Base-by-base conservation (phyloP, 2,888 invertebrate genomes). In the Amphimallon solstitiale region DNA sequence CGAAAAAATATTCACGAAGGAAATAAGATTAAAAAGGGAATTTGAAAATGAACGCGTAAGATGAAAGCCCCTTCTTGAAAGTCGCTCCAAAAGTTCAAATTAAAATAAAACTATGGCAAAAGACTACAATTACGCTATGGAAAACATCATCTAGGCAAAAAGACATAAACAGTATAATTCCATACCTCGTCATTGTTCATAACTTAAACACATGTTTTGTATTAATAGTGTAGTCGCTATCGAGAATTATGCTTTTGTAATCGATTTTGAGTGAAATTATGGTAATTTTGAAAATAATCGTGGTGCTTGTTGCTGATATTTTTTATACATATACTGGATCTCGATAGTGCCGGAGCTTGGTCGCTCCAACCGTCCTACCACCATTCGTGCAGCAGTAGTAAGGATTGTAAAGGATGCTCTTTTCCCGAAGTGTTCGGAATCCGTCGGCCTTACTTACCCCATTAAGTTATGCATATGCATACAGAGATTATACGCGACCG, bases 241-340 rank as follows among this genome's bases (percentile, higher is more conserved):
- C 78, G 78, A 76, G 78, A 77, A 70, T 78, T 74, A 76, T 76
- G 74, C 73, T 78, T 72, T 77, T 77, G 77, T 78, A 80, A 81
- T 81, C 80, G 80, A 81, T 80, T 81, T 80, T 73, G 29, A 71
- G 74, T 75, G 70, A 80, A 80, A 81, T 81, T 81, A 81, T 80
- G 80, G 80, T 81, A 80, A 81, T 81, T 79, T 80, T 68, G 72
- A 75, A 74, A 76, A 79, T 79, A 79, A 80, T 80, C 78, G 78
- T 9, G 5, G 2, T 79, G 75, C 74, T 76, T 73, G 76, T 76
- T 78, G 54, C 54, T 19, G 48, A 56, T 40, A 56, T 64, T 56
- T 64, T 54, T 56, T 45, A 21, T n/a, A n/a, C n/a, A n/a, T n/a
- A 9, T 29, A 29, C 29, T 12, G 29, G 1, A 38, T 40, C 17